Evolutionary conservation across 2,113 vertebrate species (phyloP).

Genomic region (Henicopernis longicauda): DNA sequence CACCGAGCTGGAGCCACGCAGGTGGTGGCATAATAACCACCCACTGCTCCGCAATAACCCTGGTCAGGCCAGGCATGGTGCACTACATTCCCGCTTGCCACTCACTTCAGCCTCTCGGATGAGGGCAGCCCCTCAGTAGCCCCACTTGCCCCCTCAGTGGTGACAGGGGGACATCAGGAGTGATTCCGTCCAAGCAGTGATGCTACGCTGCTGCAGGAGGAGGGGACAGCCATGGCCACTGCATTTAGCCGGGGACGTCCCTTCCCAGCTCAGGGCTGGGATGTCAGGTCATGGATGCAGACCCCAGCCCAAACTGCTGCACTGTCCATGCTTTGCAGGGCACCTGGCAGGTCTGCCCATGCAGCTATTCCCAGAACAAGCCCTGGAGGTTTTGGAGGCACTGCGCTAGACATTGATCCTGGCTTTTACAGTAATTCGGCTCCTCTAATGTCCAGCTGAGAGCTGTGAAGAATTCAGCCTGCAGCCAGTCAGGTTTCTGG

Average conservation of each 20-base stretch:
- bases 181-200: accelerated
- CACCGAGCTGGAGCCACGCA: not conserved
- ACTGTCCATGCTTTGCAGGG: accelerated
- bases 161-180: not conserved
- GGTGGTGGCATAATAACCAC: not conserved
- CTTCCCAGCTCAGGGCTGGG: not conserved
- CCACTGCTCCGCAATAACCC: accelerated
- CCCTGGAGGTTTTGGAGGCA: not conserved
- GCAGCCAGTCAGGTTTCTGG: not conserved
- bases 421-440: not conserved
- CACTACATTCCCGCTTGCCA: accelerated
- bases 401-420: not conserved
- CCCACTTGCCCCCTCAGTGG: accelerated
- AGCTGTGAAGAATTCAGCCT: not conserved
- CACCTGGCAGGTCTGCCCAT: not conserved
- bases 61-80: not conserved
- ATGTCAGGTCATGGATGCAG: not conserved
- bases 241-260: not conserved
- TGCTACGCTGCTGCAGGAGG: not conserved
- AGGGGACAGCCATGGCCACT: not conserved
- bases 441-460: not conserved
- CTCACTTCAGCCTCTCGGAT: accelerated
- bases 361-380: not conserved
- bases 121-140: not conserved
- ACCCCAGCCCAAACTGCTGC: not conserved